phyloP scores from a whole-genome alignment of 2,888 invertebrate species.

The Sycophila texana region DNA sequence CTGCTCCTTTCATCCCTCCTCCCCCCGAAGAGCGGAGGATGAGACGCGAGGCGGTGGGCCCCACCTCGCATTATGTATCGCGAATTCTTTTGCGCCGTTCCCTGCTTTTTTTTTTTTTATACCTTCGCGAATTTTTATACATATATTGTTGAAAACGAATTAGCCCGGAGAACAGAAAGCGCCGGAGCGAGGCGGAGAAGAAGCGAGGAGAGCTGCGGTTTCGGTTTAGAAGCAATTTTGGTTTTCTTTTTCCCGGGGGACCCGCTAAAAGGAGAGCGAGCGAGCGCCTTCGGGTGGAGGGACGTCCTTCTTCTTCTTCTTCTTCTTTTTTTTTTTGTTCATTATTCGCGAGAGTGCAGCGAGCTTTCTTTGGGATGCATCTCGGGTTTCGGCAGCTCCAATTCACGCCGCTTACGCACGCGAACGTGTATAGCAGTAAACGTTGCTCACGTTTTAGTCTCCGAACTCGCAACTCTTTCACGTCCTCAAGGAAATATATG shows the following conservation, averaged over 20 bases:
- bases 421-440: neutral
- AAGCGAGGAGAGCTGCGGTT: neutral
- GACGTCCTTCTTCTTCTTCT: neutral
- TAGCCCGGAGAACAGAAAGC: conserved; percentile 3
- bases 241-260: conserved; percentile 6
- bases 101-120: neutral
- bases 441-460: no score
- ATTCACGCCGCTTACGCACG: neutral
- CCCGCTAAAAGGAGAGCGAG: conserved; percentile 5
- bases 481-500: no score
- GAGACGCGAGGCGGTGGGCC: neutral
- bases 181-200: conserved; percentile 3
- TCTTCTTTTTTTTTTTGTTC: conserved; percentile 13
- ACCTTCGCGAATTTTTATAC: conserved; percentile 5
- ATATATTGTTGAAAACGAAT: conserved; percentile 23
- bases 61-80: neutral
- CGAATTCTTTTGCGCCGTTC: conserved; percentile 6
- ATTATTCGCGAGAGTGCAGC: neutral
- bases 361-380: conserved; percentile 9
- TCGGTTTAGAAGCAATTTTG: conserved; percentile 21
- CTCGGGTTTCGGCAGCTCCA: conserved; percentile 10
- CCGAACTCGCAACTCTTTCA: no score
- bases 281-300: neutral
- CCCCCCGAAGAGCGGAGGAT: conserved; percentile 2
- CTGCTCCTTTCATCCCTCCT: neutral